Percentiles rank a stretch among this genome's conserved stretches.
Evolutionary conservation across 2,113 vertebrate genomes (phyloP).

Genomic region (Ariopsis seemanni): DNA sequence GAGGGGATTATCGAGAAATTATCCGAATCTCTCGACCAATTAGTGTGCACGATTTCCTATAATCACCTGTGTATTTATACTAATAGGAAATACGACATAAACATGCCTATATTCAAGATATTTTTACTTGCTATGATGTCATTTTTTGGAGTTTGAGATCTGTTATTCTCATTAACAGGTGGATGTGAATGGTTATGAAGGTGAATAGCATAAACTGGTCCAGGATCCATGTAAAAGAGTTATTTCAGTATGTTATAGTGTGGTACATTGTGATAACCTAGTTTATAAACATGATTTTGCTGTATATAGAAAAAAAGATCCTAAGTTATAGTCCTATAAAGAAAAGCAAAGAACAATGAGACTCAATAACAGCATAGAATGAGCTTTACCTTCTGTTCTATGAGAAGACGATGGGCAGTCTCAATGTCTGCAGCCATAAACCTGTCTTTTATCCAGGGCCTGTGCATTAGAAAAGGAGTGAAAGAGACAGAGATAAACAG

Average conservation of each 20-base stretch:
- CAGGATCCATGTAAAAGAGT: neutral
- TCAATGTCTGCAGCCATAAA: constrained; percentile 98
- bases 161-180: neutral
- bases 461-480: constrained; percentile 55
- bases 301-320: neutral
- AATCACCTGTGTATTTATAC: no score
- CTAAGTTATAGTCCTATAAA: neutral
- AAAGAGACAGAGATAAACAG: neutral
- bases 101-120: no score
- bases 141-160: neutral
- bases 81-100: no score
- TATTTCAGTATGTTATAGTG: neutral
- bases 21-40: no score
- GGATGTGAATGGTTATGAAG: neutral
- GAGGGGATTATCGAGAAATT: no score
- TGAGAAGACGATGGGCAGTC: constrained; percentile 83
- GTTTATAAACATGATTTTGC: neutral
- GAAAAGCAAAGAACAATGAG: no score
- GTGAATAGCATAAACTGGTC: neutral
- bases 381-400: constrained; percentile 86
- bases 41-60: no score
- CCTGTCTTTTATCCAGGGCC: constrained; percentile 97
- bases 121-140: neutral
- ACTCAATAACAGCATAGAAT: neutral
- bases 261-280: neutral